Evolutionary conservation across 2,797 vertebrate species (phyloP).

Genomic region (Anguilla anguilla): DNA sequence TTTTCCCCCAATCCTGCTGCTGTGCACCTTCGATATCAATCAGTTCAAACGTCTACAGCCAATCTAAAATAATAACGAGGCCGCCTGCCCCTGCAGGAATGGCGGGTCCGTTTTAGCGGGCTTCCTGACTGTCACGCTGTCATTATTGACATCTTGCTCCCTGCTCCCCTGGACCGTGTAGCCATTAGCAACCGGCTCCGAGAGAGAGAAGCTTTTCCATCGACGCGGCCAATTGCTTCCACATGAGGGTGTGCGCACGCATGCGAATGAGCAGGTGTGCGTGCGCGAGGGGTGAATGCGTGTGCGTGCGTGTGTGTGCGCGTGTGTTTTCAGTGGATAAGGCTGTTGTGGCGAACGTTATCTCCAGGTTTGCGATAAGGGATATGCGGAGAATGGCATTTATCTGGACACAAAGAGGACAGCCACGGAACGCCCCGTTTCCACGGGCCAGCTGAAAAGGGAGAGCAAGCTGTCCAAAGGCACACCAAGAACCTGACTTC

Average conservation of each 20-base stretch:
- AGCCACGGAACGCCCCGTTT: not conserved
- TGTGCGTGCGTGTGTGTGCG: not conserved
- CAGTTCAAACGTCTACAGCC: not conserved
- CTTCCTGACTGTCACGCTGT: constrained; percentile 5
- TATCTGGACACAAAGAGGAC: constrained; percentile 20
- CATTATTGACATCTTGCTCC: constrained; percentile 33
- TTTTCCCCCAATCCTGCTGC: not conserved
- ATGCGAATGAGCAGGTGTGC: constrained; percentile 47
- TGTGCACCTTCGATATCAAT: not conserved
- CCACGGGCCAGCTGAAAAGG: not conserved
- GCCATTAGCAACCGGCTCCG: constrained; percentile 52
- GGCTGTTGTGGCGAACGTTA: constrained; percentile 12
- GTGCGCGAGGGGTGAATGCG: not conserved
- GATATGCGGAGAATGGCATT: not conserved
- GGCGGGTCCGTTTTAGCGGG: constrained; percentile 1
- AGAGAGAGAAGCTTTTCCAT: constrained; percentile 40
- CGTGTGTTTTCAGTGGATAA: not conserved
- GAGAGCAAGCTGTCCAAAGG: not conserved
- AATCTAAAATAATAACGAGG: not conserved
- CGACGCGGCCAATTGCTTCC: constrained; percentile 35
- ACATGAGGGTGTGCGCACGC: constrained; percentile 42
- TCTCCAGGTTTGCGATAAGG: constrained; percentile 2
- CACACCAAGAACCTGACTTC: not conserved
- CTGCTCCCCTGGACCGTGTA: constrained; percentile 39
- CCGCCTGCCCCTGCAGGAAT: not conserved